phyloP scores from a whole-genome alignment of 2,797 vertebrate species.

The Gephyroberyx darwinii region DNA sequence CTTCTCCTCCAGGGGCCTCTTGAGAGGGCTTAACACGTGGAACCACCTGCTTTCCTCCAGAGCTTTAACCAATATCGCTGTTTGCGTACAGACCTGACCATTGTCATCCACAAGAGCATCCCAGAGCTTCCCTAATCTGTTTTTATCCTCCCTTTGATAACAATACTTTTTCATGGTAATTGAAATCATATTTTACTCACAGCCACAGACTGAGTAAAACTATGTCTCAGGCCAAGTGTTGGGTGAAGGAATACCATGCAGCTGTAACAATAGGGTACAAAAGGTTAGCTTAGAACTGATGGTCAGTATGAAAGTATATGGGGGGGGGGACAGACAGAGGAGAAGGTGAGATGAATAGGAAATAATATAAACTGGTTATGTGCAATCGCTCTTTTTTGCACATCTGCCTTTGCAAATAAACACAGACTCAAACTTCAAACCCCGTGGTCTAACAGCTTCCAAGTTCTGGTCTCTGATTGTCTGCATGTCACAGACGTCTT shows the following conservation, averaged over 20 bases:
- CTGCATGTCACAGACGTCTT: constrained; percentile 34
- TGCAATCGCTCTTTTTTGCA: constrained; percentile 26
- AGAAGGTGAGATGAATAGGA: constrained; percentile 15
- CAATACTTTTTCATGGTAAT: constrained; percentile 72
- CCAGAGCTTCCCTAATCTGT: constrained; percentile 65
- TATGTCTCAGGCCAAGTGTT: constrained; percentile 50
- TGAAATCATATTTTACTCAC: constrained; percentile 72
- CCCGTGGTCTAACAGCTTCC: constrained; percentile 5
- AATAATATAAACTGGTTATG: constrained; percentile 16
- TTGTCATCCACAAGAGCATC: constrained; percentile 60
- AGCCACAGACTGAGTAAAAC: constrained; percentile 52
- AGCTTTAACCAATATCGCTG: constrained; percentile 47
- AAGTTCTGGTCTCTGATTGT: constrained; percentile 21
- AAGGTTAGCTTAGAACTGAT: constrained; percentile 33
- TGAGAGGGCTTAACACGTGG: constrained; percentile 42
- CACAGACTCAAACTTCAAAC: constrained; percentile 25
- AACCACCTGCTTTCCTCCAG: constrained; percentile 39
- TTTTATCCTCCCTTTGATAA: constrained; percentile 72
- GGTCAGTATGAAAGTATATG: constrained; percentile 1
- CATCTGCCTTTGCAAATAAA: constrained; percentile 13
- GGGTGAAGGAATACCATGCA: constrained; percentile 46
- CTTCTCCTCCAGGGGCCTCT: constrained; percentile 1
- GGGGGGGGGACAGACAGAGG: constrained; percentile 10
- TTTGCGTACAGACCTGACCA: constrained; percentile 66
- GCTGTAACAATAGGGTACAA: constrained; percentile 38